Conservation (phyloP, 2,797 vertebrate species). For the Lacerta viridis region DNA sequence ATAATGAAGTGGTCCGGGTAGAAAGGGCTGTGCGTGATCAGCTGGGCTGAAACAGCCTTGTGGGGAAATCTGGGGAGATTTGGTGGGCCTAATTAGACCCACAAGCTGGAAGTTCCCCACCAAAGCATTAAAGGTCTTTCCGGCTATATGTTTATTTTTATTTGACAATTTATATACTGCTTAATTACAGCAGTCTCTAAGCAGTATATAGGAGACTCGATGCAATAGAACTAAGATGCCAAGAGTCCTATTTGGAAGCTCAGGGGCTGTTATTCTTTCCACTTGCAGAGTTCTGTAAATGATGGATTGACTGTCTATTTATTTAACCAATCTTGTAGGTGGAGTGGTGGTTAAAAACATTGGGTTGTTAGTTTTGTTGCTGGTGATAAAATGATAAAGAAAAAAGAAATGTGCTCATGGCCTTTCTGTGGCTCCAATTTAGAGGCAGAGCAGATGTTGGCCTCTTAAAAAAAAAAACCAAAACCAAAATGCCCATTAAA, state of each 20-base stretch:
- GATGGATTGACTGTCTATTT: background rate
- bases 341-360: background rate
- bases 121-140: too few species aligned
- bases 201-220: too few species aligned
- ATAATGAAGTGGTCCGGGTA: background rate
- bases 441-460: constrained; percentile 45
- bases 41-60: background rate
- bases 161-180: too few species aligned
- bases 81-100: too few species aligned
- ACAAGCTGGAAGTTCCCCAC: too few species aligned
- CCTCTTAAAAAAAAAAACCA: constrained; percentile 53
- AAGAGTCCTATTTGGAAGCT: background rate
- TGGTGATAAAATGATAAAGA: constrained; percentile 48
- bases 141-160: too few species aligned
- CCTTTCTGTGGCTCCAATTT: constrained; percentile 50
- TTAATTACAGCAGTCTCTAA: too few species aligned
- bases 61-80: constrained; percentile 9
- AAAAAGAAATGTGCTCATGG: constrained; percentile 37
- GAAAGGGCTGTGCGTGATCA: background rate
- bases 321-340: constrained; percentile 32
- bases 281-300: background rate
- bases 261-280: background rate
- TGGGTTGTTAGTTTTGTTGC: constrained; percentile 32
- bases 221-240: background rate
- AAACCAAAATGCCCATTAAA: constrained; percentile 60